phyloP scores from a whole-genome alignment of 2,113 vertebrate species.

The Lepisosteus osseus region DNA sequence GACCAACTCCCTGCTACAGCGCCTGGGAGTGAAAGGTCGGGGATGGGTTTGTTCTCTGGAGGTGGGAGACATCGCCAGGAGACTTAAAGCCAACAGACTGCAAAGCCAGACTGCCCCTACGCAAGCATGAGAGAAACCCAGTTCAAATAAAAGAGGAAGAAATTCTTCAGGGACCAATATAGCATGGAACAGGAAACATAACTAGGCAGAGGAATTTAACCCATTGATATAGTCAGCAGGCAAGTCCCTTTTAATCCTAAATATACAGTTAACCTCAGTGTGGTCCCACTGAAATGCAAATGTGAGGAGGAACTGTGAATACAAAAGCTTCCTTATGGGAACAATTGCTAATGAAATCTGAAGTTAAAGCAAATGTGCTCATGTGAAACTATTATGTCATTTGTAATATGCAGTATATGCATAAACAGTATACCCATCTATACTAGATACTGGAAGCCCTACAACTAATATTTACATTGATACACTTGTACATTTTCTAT shows the following conservation, averaged over 20 bases:
- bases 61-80: constrained; percentile 1
- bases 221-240: not conserved
- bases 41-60: constrained; percentile 31
- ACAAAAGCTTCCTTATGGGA: too few relatives aligned
- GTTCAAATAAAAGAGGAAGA: not conserved
- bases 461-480: too few relatives aligned
- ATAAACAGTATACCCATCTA: too few relatives aligned
- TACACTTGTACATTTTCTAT: too few relatives aligned
- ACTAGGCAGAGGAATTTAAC: not conserved
- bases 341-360: too few relatives aligned
- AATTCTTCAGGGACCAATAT: not conserved
- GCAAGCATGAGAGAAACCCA: not conserved
- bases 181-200: not conserved
- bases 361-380: too few relatives aligned
- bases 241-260: not conserved
- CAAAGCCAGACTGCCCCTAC: not conserved
- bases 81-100: not conserved
- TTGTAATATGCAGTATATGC: too few relatives aligned
- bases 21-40: constrained; percentile 51
- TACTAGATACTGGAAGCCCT: too few relatives aligned
- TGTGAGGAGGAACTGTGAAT: too few relatives aligned
- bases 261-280: too few relatives aligned
- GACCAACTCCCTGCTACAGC: constrained; percentile 27
- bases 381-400: too few relatives aligned
- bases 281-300: too few relatives aligned